Evolutionary conservation across 2,113 vertebrate species (phyloP).

Genomic region (Suncus etruscus): DNA sequence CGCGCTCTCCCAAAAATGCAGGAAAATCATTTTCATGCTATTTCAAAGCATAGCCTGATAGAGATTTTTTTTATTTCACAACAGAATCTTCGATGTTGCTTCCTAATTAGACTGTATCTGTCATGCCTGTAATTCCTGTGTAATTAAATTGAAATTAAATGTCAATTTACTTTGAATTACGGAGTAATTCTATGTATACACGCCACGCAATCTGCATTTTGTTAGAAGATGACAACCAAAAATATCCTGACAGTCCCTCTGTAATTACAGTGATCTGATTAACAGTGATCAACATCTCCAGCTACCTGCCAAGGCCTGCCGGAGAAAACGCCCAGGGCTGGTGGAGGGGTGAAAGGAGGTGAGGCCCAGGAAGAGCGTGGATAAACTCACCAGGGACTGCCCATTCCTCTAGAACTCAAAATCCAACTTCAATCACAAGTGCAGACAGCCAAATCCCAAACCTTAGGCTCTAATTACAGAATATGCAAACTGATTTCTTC

Average conservation of each 20-base stretch:
- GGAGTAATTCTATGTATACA: constrained; percentile 85
- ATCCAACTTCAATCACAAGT: not conserved
- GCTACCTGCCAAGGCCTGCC: constrained; percentile 63
- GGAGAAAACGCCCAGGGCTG: not conserved
- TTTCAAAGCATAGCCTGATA: constrained; percentile 59
- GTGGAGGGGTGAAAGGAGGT: not conserved
- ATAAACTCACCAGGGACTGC: not conserved
- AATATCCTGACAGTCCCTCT: constrained; percentile 77
- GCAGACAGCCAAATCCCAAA: not conserved
- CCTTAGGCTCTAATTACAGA: not conserved
- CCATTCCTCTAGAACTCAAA: not conserved
- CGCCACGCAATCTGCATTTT: constrained; percentile 81
- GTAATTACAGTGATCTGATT: constrained; percentile 81
- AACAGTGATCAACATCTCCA: constrained; percentile 65
- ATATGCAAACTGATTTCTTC: not conserved
- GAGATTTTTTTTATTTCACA: constrained; percentile 49
- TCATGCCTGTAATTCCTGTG: constrained; percentile 81
- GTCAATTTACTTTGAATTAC: constrained; percentile 86
- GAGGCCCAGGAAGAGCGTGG: not conserved
- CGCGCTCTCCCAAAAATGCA: not conserved
- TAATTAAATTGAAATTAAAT: constrained; percentile 87
- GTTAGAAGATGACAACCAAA: constrained; percentile 81
- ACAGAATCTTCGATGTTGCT: constrained; percentile 69
- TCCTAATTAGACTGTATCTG: constrained; percentile 83
- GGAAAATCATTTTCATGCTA: constrained; percentile 60